Evolutionary conservation across 2,888 invertebrate species (phyloP), one percentile per base, ranked within the genome.

Genomic region (Dicroscelio sp.): DNA sequence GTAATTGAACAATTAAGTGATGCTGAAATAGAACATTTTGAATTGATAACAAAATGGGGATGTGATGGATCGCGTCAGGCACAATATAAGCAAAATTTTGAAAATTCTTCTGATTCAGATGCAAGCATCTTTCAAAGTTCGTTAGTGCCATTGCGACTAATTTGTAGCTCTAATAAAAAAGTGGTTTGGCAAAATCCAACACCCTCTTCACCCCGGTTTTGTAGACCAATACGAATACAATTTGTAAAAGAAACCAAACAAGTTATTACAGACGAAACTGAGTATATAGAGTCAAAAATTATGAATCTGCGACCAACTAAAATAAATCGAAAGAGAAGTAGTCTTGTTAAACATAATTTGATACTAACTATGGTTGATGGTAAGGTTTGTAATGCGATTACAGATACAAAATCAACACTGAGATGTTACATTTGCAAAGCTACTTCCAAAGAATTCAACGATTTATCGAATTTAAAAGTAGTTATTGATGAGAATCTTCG

Each of bases 121-220:
- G 93, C 94, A 27, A 93, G 93, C 89, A 93, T 96, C 31, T 96
- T 96, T 38, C 31, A 48, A 48, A 48, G 48, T 48, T 88, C 86
- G n/a, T 52, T 80, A 31, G 90, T 85, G 0, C 85, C 88, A 23
- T 31, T 90, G 52, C 73, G 52, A 76, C 38, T 88, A 6, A 14
- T 17, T 5, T n/a, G 30, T 38, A 35, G 58, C 25, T 3, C 20
- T 58, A 25, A 23, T 25, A 86, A 86, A 27, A 94, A 93, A 86
- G 92, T 92, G 31, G 71, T 95, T 38, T 95, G 95, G 95, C 92
- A 95, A 91, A 95, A 95, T 76, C 95, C 94, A 79, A 88, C 86
- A 2, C 93, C 93, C 10, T 95, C 95, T 17, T 95, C 95, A 14
- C 79, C 92, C 5, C 82, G 95, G 20, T 95, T 65, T 80, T 94